Conservation (phyloP, 1,140 invertebrate genomes). For the Achroia grisella region DNA sequence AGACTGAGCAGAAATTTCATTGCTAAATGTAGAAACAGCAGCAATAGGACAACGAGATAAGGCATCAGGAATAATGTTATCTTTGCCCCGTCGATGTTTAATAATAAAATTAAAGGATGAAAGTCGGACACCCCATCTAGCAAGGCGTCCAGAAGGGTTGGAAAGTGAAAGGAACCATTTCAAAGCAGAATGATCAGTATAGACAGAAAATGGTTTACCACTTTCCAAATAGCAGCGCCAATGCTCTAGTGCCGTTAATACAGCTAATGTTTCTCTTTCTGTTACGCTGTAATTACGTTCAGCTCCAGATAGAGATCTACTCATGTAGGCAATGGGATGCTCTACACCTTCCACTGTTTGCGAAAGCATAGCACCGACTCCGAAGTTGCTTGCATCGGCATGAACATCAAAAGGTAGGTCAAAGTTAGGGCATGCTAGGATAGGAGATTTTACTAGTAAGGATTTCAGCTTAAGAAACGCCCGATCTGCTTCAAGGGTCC, state of each 20-base stretch:
- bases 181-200: constrained; percentile 22
- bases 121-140: constrained; percentile 29
- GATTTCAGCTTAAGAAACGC: constrained; percentile 9
- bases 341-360: constrained; percentile 20
- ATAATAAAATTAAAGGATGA: constrained; percentile 33
- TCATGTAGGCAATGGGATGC: constrained; percentile 25
- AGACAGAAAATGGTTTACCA: constrained; percentile 17
- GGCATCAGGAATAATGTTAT: constrained; percentile 33
- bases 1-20: no score
- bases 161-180: constrained; percentile 42
- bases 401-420: constrained; percentile 19
- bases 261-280: constrained; percentile 22
- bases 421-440: constrained; percentile 19
- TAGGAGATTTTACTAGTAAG: constrained; percentile 10
- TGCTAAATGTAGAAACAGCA: constrained; percentile 7
- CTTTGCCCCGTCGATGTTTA: constrained; percentile 29
- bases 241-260: constrained; percentile 17
- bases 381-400: constrained; percentile 19
- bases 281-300: constrained; percentile 26
- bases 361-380: constrained; percentile 17
- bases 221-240: constrained; percentile 27
- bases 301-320: constrained; percentile 8
- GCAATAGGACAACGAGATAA: constrained; percentile 17
- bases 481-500: constrained; percentile 4
- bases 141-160: constrained; percentile 27